phyloP scores from a whole-genome alignment of 1,140 invertebrate genomes.

The Drosophila ogumai region DNA sequence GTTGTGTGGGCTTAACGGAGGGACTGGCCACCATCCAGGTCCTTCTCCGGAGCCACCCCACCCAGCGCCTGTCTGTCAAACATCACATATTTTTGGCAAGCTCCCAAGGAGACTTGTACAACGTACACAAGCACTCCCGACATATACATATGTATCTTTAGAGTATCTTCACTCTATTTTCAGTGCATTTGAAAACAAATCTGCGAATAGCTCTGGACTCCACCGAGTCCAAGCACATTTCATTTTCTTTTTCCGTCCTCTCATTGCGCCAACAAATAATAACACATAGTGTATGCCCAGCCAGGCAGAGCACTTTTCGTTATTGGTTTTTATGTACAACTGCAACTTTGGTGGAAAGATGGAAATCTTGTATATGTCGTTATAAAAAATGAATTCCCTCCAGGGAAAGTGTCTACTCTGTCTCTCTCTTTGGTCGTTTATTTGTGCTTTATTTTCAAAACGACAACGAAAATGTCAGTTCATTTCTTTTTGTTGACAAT shows the following conservation, averaged over 20 bases:
- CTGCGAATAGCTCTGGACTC: slow-evolving; percentile 27
- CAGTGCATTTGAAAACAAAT: slow-evolving; percentile 29
- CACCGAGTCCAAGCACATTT: slow-evolving; percentile 32
- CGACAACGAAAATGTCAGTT: slow-evolving; percentile 9
- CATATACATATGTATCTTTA: slow-evolving; percentile 3
- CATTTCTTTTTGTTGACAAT: slow-evolving; percentile 15
- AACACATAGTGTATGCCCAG: slow-evolving; percentile 13
- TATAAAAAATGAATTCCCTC: slow-evolving; percentile 24
- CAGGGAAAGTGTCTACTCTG: slow-evolving; percentile 23
- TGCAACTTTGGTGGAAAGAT: slow-evolving; percentile 32
- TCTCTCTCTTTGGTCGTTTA: slow-evolving; percentile 9
- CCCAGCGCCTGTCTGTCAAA: slow-evolving; percentile 36
- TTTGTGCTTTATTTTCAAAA: slow-evolving; percentile 52
- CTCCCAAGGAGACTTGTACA: slow-evolving; percentile 34
- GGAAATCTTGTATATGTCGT: slow-evolving; percentile 15
- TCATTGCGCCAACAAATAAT: slow-evolving; percentile 28
- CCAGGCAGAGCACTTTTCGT: slow-evolving; percentile 65
- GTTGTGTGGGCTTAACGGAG: background rate
- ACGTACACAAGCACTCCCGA: background rate
- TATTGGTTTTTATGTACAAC: slow-evolving; percentile 63
- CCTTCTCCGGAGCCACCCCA: background rate
- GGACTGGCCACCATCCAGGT: slow-evolving; percentile 13
- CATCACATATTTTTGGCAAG: slow-evolving; percentile 61
- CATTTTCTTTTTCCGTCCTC: background rate
- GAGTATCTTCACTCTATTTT: slow-evolving; percentile 7